A percentile compares a stretch with the other conserved stretches of the same genome.
Conservation (phyloP, 2,888 invertebrate species). For the Acleris holmiana region DNA sequence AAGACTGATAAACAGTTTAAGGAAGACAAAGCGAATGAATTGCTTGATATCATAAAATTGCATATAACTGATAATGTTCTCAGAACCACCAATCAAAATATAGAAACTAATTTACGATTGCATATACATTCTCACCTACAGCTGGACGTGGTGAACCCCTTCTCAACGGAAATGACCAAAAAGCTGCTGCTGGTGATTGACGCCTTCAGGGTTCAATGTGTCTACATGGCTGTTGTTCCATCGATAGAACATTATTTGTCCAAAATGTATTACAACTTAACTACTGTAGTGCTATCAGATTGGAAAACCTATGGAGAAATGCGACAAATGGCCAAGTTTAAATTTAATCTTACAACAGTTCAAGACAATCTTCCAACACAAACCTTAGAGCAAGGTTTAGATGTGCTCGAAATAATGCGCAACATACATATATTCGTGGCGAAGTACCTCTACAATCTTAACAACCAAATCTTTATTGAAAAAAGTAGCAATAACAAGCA, state of each 20-base stretch:
- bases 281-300: slow-evolving; percentile 98
- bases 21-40: slow-evolving; percentile 58
- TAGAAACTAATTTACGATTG: slow-evolving; percentile 96
- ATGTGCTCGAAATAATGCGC: slow-evolving; percentile 98
- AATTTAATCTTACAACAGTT: slow-evolving; percentile 91
- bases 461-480: slow-evolving; percentile 98
- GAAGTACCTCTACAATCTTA: slow-evolving; percentile 96
- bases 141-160: slow-evolving; percentile 88
- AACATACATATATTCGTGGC: slow-evolving; percentile 98
- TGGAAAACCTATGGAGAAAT: slow-evolving; percentile 99
- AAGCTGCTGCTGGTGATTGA: slow-evolving; percentile 85
- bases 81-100: slow-evolving; percentile 91
- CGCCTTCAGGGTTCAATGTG: slow-evolving; percentile 81
- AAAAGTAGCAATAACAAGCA: slow-evolving; percentile 95
- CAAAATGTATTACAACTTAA: slow-evolving; percentile 97
- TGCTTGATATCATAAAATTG: slow-evolving; percentile 63
- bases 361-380: slow-evolving; percentile 98
- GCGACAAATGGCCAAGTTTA: slow-evolving; percentile 95
- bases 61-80: slow-evolving; percentile 85
- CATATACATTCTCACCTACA: slow-evolving; percentile 97
- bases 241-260: slow-evolving; percentile 95
- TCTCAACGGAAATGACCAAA: slow-evolving; percentile 87
- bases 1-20: slow-evolving; percentile 64
- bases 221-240: slow-evolving; percentile 87
- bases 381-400: slow-evolving; percentile 97